A percentile compares a stretch with the other conserved stretches of the same genome.
These are phyloP conservation scores for Mastomys coucha DNA, from an alignment of 2,113 vertebrate genomes.

Conservation along the genomic window DNA sequence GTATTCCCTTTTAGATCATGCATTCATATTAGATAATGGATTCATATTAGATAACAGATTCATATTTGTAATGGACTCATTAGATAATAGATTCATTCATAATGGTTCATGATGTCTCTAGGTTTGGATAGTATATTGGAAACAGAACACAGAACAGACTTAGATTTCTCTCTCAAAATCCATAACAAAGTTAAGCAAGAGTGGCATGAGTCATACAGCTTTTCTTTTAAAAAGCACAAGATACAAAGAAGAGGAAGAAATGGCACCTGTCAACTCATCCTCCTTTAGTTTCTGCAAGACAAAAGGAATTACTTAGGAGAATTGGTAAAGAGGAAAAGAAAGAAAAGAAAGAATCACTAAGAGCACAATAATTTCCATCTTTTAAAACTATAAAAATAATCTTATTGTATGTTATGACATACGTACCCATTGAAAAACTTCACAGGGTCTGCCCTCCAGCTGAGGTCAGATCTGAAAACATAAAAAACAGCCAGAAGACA, in stretches of 20 bases:
- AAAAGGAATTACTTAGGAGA: neutral
- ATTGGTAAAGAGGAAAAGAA: neutral
- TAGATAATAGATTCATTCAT: neutral
- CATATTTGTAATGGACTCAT: no score
- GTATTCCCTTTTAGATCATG: no score
- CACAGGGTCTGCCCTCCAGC: neutral
- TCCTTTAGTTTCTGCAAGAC: neutral
- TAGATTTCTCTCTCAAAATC: conserved; percentile 22
- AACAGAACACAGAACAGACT: neutral
- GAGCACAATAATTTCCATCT: neutral
- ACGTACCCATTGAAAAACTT: conserved; percentile 13
- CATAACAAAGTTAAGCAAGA: conserved; percentile 17
- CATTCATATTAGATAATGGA: no score
- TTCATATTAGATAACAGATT: no score
- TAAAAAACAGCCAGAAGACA: neutral
- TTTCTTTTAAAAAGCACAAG: conserved; percentile 3
- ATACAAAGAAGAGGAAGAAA: neutral
- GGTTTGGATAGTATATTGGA: neutral
- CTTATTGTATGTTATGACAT: neutral
- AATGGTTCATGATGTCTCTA: neutral
- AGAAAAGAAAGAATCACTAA: conserved; percentile 14
- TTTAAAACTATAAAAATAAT: neutral
- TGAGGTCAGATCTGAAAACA: conserved; percentile 15
- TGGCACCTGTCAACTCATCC: neutral
- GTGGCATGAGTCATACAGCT: neutral